A percentile compares a stretch with the other conserved stretches of the same genome.
These are phyloP conservation scores for Patagioenas fasciata DNA, from an alignment of 2,113 vertebrate genomes.

Conservation along the genomic window DNA sequence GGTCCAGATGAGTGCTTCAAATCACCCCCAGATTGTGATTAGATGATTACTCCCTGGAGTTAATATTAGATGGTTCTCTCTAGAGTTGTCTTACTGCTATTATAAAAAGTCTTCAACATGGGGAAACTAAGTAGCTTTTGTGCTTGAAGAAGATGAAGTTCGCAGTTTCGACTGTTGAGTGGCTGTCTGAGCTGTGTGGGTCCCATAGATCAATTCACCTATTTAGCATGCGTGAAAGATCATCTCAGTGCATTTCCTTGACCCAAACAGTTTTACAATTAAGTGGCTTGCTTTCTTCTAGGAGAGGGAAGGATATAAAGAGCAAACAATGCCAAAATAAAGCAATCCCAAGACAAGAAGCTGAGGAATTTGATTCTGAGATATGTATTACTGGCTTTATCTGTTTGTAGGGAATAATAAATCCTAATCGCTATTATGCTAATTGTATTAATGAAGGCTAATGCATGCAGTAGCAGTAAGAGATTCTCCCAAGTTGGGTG, in stretches of 20 bases:
- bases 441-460: conserved; percentile 52
- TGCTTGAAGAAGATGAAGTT: conserved; percentile 40
- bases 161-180: not conserved
- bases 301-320: not conserved
- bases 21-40: conserved; percentile 72
- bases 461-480: not conserved
- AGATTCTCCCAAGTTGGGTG: conserved; percentile 39
- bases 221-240: conserved; percentile 27
- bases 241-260: conserved; percentile 11
- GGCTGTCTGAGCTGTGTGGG: not conserved
- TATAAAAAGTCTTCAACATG: conserved; percentile 61
- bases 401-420: conserved; percentile 36
- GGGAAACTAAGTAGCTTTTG: conserved; percentile 34
- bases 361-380: not conserved
- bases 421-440: not conserved
- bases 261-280: conserved; percentile 40
- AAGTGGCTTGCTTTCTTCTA: conserved; percentile 1
- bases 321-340: conserved; percentile 34
- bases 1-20: conserved; percentile 70
- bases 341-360: not conserved
- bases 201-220: conserved; percentile 40
- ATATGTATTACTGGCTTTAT: not conserved
- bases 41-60: conserved; percentile 72
- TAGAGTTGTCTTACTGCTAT: conserved; percentile 60
- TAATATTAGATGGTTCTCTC: conserved; percentile 52